A percentile compares a stretch with the other conserved stretches of the same genome.
These are phyloP conservation scores for Odocoileus virginianus DNA, from an alignment of 2,113 vertebrate species.

Conservation along the genomic window DNA sequence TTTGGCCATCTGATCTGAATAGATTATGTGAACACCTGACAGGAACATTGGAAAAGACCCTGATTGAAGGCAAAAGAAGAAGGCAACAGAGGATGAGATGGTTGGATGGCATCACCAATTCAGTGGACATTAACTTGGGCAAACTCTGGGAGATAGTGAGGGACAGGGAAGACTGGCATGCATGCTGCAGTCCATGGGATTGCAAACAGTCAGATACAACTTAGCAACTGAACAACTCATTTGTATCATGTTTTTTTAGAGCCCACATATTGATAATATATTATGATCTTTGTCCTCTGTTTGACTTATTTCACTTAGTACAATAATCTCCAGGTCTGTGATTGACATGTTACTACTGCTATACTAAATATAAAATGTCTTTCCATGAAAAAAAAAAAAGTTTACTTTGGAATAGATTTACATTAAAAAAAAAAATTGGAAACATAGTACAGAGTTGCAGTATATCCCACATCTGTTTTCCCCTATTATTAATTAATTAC, in stretches of 20 bases:
- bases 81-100: background rate
- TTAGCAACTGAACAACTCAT: background rate
- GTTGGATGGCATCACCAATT: background rate
- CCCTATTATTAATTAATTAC: background rate
- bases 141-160: background rate
- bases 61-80: background rate
- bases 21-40: background rate
- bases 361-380: background rate
- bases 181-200: background rate
- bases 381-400: background rate
- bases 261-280: background rate
- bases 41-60: background rate
- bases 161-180: background rate
- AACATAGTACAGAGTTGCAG: background rate
- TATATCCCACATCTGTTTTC: background rate
- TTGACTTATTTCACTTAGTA: background rate
- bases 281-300: background rate
- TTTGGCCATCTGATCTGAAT: background rate
- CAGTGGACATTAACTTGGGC: background rate
- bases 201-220: background rate
- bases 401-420: background rate
- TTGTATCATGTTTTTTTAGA: background rate
- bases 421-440: background rate
- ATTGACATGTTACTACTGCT: background rate
- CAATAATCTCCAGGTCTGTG: background rate